These are phyloP conservation scores for Adelges cooleyi DNA, from an alignment of 1,140 invertebrate genomes.

Conservation along the genomic window DNA sequence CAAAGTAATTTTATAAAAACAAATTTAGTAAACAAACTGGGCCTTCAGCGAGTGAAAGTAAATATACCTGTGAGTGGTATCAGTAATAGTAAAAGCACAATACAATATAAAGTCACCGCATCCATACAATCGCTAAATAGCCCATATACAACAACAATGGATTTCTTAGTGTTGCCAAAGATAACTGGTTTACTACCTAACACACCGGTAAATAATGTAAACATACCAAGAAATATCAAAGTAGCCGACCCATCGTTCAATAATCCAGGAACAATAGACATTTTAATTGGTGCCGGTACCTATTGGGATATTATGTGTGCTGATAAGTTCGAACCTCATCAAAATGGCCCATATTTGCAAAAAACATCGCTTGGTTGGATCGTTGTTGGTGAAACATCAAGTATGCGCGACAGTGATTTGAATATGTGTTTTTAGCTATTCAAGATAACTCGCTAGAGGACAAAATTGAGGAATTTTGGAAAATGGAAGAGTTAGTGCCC, in stretches of 20 bases:
- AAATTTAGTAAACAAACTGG: neutral
- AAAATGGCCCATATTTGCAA: neutral
- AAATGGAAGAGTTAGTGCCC: neutral
- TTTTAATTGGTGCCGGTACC: neutral
- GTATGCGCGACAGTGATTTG: no score
- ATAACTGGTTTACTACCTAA: neutral
- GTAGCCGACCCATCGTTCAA: slow-evolving; percentile 19
- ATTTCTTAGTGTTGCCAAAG: neutral
- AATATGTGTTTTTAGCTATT: neutral
- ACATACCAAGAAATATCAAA: neutral
- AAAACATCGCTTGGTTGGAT: neutral
- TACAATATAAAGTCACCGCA: neutral
- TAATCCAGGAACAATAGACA: neutral
- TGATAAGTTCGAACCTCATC: neutral
- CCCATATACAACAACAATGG: neutral
- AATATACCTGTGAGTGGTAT: neutral
- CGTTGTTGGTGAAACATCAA: neutral
- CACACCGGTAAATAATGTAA: neutral
- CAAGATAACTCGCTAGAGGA: neutral
- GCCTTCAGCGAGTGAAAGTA: neutral
- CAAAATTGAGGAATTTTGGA: slow-evolving; percentile 8
- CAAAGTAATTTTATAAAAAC: neutral
- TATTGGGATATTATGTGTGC: neutral
- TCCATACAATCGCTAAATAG: neutral
- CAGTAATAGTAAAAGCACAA: neutral